Evolutionary conservation across 2,797 vertebrate genomes (phyloP), one percentile per base, ranked within the genome.

Genomic region (Acrossocheilus wenchowensis): DNA sequence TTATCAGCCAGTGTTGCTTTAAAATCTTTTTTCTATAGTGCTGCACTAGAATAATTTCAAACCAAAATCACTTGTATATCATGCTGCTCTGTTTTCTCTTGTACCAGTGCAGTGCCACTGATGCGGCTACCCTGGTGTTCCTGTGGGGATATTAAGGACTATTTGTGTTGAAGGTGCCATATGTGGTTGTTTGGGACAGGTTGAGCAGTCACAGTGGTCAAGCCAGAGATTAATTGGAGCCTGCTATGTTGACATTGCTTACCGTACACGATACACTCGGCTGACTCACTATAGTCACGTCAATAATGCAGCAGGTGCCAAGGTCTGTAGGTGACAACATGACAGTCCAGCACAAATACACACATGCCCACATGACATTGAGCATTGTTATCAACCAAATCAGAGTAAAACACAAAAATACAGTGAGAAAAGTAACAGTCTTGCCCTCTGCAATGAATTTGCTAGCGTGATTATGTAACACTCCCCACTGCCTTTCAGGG

Each of bases 241-340:
- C 72, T 78, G 60, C 78, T 64, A 62, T 77, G 48, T 81, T 45
- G 83, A 78, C 78, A 77, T 48, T 85, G 23, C 52, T 81, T 72
- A 64, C 41, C 48, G 26, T 75, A 81, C 71, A 81, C 21, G 9
- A 45, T 41, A 81, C 86, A 72, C 73, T 71, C 41, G 17, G 57
- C 57, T 72, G 72, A 62, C 48, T 84, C 34, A 19, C n/a, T 52
- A n/a, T 45, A 23, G 54, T 74, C 60, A 34, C 69, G 79, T 84
- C 73, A 81, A 82, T 85, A 88, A 85, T 85, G 50, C 57, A 88
- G 78, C 83, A 88, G 71, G 83, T 88, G 87, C 64, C 71, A 72
- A 26, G 54, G 50, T 41, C 78, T 19, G 62, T 69, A 72, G 87
- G 82, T 84, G 71, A 77, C 41, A 34, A 52, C 12, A 62, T 83